Conservation (phyloP, 53 echinoderm and acorn worm species). For the Arbacia lixula region DNA sequence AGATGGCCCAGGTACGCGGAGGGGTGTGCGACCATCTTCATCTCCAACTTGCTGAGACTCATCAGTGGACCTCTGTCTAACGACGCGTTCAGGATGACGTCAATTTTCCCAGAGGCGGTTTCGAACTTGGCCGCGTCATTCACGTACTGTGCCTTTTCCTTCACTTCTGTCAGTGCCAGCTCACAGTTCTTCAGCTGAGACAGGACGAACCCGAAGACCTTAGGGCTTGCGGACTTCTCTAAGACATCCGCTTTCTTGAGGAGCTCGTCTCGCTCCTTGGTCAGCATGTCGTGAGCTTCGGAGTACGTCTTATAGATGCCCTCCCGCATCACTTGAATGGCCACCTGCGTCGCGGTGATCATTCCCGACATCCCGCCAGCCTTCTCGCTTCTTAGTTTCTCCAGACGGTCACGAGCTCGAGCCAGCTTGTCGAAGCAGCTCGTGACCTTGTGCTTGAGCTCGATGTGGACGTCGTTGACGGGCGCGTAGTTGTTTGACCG, state of each 20-base stretch:
- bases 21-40: constrained; percentile 29
- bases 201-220: constrained; percentile 33
- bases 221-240: constrained; percentile 29
- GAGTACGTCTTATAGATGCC: constrained; percentile 45
- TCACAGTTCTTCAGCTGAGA: constrained; percentile 40
- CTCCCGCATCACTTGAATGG: constrained; percentile 29
- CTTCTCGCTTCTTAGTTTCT: background rate
- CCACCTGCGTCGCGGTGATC: constrained; percentile 36
- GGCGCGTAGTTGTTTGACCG: background rate
- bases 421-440: background rate
- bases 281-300: constrained; percentile 25
- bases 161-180: constrained; percentile 8
- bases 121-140: constrained; percentile 19
- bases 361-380: constrained; percentile 3
- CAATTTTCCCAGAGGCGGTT: constrained; percentile 7
- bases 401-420: constrained; percentile 5
- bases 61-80: constrained; percentile 20
- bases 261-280: constrained; percentile 14
- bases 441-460: constrained; percentile 41
- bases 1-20: constrained; percentile 36
- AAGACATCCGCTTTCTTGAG: constrained; percentile 24
- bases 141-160: constrained; percentile 34
- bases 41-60: constrained; percentile 30
- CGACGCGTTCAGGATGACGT: constrained; percentile 27
- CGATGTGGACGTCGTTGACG: constrained; percentile 32